phyloP scores from a whole-genome alignment of 2,797 vertebrate genomes.

The Percopsis omiscomaycus region DNA sequence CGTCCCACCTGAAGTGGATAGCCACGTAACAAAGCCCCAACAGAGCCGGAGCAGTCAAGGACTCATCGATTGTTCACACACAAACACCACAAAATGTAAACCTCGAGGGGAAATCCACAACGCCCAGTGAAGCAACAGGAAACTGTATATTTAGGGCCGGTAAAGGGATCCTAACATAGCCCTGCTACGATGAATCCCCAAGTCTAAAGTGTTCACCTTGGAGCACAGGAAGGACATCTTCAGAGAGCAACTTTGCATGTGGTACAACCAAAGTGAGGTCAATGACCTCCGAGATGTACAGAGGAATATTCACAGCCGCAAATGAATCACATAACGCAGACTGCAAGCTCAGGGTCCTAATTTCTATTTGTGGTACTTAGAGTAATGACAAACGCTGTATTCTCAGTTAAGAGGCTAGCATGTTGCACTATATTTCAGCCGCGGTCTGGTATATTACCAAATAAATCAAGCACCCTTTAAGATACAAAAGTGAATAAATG shows the following conservation, averaged over 20 bases:
- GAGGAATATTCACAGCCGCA: slow-evolving; percentile 28
- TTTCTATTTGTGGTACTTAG: slow-evolving; percentile 32
- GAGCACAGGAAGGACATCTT: slow-evolving; percentile 12
- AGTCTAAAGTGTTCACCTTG: slow-evolving; percentile 6
- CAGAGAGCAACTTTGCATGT: slow-evolving; percentile 27
- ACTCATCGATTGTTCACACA: slow-evolving; percentile 61
- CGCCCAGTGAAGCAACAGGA: not conserved
- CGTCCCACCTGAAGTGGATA: slow-evolving; percentile 18
- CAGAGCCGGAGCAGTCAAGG: slow-evolving; percentile 29
- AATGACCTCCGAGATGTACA: slow-evolving; percentile 27
- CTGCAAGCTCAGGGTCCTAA: slow-evolving; percentile 21
- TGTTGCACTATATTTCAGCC: slow-evolving; percentile 28
- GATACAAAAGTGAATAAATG: not conserved
- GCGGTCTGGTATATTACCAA: slow-evolving; percentile 1
- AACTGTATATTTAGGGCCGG: slow-evolving; percentile 16
- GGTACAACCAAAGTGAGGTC: slow-evolving; percentile 42
- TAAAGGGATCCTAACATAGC: slow-evolving; percentile 16
- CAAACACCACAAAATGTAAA: slow-evolving; percentile 19
- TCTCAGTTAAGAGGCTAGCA: slow-evolving; percentile 27
- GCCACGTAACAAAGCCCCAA: slow-evolving; percentile 24
- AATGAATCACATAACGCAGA: slow-evolving; percentile 23
- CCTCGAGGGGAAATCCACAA: slow-evolving; percentile 24
- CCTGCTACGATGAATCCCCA: not conserved
- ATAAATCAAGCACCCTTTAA: slow-evolving; percentile 14
- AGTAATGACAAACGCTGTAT: slow-evolving; percentile 20